phyloP scores from a whole-genome alignment of 30 jellyfish, hydroid and myxozoan species.

The Morbakka virulenta region DNA sequence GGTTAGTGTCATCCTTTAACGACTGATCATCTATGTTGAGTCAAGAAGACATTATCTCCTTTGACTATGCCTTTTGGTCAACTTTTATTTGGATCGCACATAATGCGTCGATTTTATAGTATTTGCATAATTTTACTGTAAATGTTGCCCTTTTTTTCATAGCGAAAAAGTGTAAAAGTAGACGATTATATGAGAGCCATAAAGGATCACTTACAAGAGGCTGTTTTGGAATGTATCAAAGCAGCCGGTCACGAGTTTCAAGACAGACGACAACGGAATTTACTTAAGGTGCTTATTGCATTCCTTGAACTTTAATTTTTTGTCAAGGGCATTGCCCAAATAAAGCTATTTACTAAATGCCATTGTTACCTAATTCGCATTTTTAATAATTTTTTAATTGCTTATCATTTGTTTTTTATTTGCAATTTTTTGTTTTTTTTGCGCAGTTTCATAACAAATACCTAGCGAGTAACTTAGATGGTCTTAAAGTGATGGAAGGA shows the following conservation, averaged over 20 bases:
- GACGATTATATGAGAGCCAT: conserved; percentile 95
- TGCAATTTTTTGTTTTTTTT: not conserved
- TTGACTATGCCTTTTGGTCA: too few species aligned
- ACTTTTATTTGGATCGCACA: too few species aligned
- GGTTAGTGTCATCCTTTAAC: too few species aligned
- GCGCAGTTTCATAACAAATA: too few species aligned
- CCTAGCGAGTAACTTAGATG: not conserved
- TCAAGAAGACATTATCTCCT: too few species aligned
- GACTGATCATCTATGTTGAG: too few species aligned
- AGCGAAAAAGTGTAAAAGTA: conserved; percentile 82
- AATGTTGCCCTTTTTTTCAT: not conserved
- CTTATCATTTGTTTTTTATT: not conserved
- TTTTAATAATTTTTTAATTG: not conserved
- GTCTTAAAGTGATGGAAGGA: not conserved
- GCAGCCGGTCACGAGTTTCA: conserved; percentile 98
- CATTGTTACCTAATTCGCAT: not conserved
- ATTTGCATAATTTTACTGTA: too few species aligned
- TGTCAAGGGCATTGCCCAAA: not conserved
- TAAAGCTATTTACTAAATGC: not conserved
- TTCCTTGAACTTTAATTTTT: not conserved
- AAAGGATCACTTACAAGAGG: conserved; percentile 90
- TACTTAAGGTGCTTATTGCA: conserved; percentile 79
- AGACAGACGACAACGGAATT: conserved; percentile 63
- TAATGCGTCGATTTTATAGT: too few species aligned
- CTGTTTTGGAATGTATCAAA: conserved; percentile 82